Base-by-base conservation (phyloP, 2,888 invertebrate species). In the Dinocampus coccinellae region DNA sequence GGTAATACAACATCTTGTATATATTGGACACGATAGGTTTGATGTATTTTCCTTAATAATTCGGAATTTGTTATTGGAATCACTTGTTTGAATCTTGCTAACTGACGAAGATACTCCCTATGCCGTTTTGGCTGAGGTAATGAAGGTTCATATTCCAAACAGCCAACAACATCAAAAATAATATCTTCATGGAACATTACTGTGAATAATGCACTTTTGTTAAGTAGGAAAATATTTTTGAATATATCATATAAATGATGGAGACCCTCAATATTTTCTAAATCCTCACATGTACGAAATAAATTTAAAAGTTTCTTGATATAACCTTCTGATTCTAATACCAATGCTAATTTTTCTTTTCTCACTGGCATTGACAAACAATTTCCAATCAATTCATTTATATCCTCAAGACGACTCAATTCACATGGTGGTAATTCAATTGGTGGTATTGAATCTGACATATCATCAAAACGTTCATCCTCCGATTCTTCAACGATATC, bases 11-110 rank as follows among this genome's bases (percentile, higher is more conserved):
- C 98, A 89, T 99, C 99, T 87, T 96, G 96, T 83, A 99, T 98
- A 89, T 99, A 99, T 90, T 99, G 99, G 84, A 99, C 98, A 88
- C 99, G 93, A 89, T 98, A 99, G 70, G 99, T 99, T 90, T 99
- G 99, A 89, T 99, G 99, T 81, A 99, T 99, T 91, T 99, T 99
- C 70, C 97, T 95, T 81, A 97, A 90, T 78, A 99, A 91, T 89
- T 99, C 99, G 77, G 92, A 92, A 89, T 98, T 98, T 84, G 95
- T 94, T 75, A 99, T 98, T 71, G 98, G 97, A 84, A 99, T 95
- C 70, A 96, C 96, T 89, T 96, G 96, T 82, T 94, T 93, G 88
- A 96, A 97, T 89, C 94, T 95, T 24, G 98, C 97, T 88, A 96
- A 92, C 86, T 96, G 95, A 84, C 93, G 93, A 79, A 99, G 91